Conservation (phyloP, 2,797 vertebrate genomes). For the Lepilemur septentrionalis region DNA sequence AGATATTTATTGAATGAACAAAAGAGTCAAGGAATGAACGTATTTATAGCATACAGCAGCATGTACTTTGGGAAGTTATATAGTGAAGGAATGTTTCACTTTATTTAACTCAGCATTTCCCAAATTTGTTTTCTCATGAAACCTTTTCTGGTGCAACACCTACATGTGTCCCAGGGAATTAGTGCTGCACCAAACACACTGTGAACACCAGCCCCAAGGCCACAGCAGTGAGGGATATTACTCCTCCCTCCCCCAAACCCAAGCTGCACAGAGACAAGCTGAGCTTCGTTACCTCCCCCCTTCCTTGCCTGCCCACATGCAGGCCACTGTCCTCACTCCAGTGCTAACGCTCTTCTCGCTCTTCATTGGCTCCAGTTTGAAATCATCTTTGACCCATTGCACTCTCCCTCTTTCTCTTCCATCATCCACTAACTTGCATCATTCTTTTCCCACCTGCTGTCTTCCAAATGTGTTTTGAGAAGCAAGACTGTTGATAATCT, state of each 20-base stretch:
- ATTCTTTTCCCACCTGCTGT: neutral
- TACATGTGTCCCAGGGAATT: neutral
- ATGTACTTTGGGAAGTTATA: neutral
- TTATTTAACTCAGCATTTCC: neutral
- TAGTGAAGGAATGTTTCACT: neutral
- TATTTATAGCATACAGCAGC: neutral
- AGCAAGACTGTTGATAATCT: neutral
- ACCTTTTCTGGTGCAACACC: neutral
- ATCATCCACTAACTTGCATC: neutral
- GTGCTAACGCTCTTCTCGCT: neutral
- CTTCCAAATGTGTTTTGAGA: constrained; percentile 6
- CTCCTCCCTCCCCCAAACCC: neutral
- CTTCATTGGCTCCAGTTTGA: neutral
- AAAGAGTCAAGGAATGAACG: neutral
- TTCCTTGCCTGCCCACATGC: neutral
- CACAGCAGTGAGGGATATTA: rapidly evolving
- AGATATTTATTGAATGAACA: neutral
- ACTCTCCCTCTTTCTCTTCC: neutral
- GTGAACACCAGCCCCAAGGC: neutral
- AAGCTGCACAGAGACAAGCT: neutral
- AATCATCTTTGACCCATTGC: neutral
- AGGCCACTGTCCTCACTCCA: neutral
- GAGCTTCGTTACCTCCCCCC: neutral
- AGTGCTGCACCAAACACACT: neutral
- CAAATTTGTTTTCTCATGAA: neutral